Evolutionary conservation across 2,113 vertebrate species (phyloP), one percentile per base, ranked within the genome.

Genomic region (Malurus cyaneus): DNA sequence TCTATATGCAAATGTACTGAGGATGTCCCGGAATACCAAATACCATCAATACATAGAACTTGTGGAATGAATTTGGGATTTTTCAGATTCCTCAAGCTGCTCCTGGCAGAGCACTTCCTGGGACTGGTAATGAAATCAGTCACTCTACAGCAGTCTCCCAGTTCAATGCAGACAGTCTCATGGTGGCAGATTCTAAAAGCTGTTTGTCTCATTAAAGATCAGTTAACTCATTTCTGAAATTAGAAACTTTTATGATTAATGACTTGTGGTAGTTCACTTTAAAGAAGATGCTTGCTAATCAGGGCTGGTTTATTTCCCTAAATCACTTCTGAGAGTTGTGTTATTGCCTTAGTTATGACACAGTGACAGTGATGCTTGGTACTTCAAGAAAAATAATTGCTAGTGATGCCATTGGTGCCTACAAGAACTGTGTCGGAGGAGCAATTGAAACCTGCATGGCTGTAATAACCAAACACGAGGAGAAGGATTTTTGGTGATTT

Each of bases 181-280:
- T 6, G 54, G 80, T 39, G 39, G 78, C 88, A 95, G 85, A 44
- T 87, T 93, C 90, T 79, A 85, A 62, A 88, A 80, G 81, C 88
- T 93, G 56, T 49, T 93, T 91, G 62, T 93, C 92, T 94, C 88
- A 62, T 93, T 94, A 81, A 65, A 80, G 83, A 64, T 92, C 86
- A 82, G 77, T 93, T 94, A 95, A 91, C 88, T 89, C 52, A 39
- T 89, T 73, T 86, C 83, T 92, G 88, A 89, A 93, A 96, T 94
- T 62, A 93, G 83, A 52, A 91, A 89, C 81, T 95, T 94, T 46
- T 47, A 44, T 86, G 95, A 92, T 95, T 92, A 96, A 96, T 73
- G 86, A 62, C 61, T 94, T 79, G 21, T 42, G 73, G 47, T 80
- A 34, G 85, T 70, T 88, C 79, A 62, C n/a, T 66, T 74, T 88